Percentiles rank a stretch among this genome's conserved stretches.
Evolutionary conservation across 2,113 vertebrate species (phyloP).

Genomic region (Nesogale talazaci): DNA sequence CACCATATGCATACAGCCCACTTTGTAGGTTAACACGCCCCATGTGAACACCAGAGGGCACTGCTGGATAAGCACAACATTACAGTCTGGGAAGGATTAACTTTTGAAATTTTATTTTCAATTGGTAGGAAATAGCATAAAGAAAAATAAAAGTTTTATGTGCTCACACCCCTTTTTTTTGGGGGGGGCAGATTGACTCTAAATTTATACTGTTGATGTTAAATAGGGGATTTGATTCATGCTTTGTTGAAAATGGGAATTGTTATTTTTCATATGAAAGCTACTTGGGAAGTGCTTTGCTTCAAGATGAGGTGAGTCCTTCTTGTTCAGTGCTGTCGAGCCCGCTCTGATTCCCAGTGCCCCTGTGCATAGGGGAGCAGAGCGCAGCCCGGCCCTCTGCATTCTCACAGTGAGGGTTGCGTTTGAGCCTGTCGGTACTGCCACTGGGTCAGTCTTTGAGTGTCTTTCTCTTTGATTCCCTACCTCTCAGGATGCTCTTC

Average conservation of each 20-base stretch:
- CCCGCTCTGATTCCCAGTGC: too few species aligned
- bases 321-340: too few species aligned
- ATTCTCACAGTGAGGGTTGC: too few species aligned
- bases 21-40: not conserved
- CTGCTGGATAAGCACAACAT: slow-evolving; percentile 64
- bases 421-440: too few species aligned
- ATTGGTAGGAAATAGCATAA: not conserved
- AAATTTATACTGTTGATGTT: slow-evolving; percentile 41
- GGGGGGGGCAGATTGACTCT: not conserved
- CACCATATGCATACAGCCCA: not conserved
- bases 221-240: slow-evolving; percentile 50
- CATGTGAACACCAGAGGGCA: slow-evolving; percentile 81
- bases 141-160: slow-evolving; percentile 63
- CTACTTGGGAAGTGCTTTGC: slow-evolving; percentile 1
- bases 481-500: too few species aligned
- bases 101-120: slow-evolving; percentile 21
- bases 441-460: too few species aligned
- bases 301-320: not conserved
- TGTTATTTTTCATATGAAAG: slow-evolving; percentile 55
- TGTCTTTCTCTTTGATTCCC: too few species aligned
- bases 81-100: not conserved
- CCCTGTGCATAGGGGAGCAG: too few species aligned
- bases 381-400: too few species aligned
- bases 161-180: not conserved
- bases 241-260: slow-evolving; percentile 49